Percentiles rank a stretch among this genome's conserved stretches.
Conservation (phyloP, 2,888 invertebrate genomes). For the Habroteleia sp. region DNA sequence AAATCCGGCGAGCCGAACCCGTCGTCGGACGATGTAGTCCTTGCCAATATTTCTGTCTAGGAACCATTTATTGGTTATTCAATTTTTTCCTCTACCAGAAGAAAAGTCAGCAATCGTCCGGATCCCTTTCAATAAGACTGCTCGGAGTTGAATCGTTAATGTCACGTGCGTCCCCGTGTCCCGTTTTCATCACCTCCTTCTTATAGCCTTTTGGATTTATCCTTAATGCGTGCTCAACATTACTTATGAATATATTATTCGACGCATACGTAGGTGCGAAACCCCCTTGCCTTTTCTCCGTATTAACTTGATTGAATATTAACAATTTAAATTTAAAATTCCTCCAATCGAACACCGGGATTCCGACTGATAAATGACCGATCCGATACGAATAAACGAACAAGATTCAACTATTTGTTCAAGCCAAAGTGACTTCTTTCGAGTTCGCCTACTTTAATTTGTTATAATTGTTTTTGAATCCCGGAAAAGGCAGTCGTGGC, state of each 20-base stretch:
- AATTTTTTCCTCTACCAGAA: slow-evolving; percentile 43
- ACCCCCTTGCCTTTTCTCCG: too few species aligned
- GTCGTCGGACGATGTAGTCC: slow-evolving; percentile 24
- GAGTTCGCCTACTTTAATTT: too few species aligned
- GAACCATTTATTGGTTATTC: slow-evolving; percentile 54
- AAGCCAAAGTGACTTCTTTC: too few species aligned
- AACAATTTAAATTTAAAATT: too few species aligned
- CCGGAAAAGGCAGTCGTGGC: too few species aligned
- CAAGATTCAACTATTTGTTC: too few species aligned
- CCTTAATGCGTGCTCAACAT: slow-evolving; percentile 47
- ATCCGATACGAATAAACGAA: too few species aligned
- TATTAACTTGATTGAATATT: too few species aligned
- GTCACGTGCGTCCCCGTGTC: slow-evolving; percentile 42
- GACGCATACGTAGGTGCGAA: too few species aligned
- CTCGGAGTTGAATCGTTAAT: slow-evolving; percentile 59
- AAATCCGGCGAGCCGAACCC: slow-evolving; percentile 26
- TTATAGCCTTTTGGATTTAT: slow-evolving; percentile 38
- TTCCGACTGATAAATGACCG: too few species aligned
- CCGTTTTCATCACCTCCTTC: slow-evolving; percentile 51
- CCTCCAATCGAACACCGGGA: too few species aligned
- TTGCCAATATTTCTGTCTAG: slow-evolving; percentile 51
- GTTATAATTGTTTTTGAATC: too few species aligned
- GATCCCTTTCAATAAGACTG: slow-evolving; percentile 55
- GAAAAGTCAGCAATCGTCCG: slow-evolving; percentile 40
- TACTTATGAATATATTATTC: slow-evolving; percentile 44